These are phyloP conservation scores for Crotalus tigris DNA, from an alignment of 2,113 vertebrate genomes.

Conservation along the genomic window DNA sequence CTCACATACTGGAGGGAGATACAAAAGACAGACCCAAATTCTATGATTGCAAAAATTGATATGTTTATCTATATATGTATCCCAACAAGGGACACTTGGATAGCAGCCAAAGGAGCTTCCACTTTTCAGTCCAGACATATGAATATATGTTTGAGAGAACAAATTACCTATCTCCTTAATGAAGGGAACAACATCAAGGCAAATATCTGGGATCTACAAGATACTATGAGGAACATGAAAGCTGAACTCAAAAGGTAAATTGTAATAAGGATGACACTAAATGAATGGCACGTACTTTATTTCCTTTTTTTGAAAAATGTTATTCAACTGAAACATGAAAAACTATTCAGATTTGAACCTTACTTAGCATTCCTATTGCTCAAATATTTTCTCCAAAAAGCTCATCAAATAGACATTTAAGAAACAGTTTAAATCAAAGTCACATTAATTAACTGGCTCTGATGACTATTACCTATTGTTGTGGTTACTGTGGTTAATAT, in stretches of 20 bases:
- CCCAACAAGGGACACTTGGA: conserved; percentile 1
- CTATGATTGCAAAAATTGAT: background rate
- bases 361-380: background rate
- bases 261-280: background rate
- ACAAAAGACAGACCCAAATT: background rate
- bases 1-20: background rate
- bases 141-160: conserved; percentile 8
- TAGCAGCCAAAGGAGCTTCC: background rate
- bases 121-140: conserved; percentile 17
- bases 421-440: background rate
- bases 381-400: background rate
- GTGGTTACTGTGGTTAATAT: background rate
- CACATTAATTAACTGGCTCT: background rate
- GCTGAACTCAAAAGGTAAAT: conserved; percentile 20
- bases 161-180: conserved; percentile 10
- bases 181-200: conserved; percentile 25
- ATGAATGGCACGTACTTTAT: background rate
- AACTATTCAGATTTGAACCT: background rate
- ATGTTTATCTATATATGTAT: background rate
- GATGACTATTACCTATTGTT: background rate
- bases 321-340: background rate
- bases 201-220: conserved; percentile 12
- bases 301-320: background rate
- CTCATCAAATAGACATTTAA: background rate
- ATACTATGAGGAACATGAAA: background rate